Evolutionary conservation across 2,888 invertebrate species (phyloP), one percentile per base, ranked within the genome.

Genomic region (Synergus gifuensis): DNA sequence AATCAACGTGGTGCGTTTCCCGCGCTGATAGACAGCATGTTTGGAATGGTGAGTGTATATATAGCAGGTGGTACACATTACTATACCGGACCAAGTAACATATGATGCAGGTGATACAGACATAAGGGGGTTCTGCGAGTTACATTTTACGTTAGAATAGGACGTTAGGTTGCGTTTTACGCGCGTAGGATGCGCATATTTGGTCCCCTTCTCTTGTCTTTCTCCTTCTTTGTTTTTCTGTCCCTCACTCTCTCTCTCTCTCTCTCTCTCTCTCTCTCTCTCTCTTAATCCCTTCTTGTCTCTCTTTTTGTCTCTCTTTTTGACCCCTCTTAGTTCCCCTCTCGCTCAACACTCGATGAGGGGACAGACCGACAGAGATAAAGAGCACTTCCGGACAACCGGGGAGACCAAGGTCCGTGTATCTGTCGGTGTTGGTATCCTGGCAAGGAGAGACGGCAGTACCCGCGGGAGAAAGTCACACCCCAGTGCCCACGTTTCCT

Each of bases 321-420:
- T 79, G 80, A 81, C 79, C 58, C 78, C 58, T 81, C 78, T 77
- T 78, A 85, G 86, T 78, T 69, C 79, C 78, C 77, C 79, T 82
- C 82, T 79, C 80, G 76, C 80, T 81, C 78, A 79, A 79, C 80
- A 82, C 78, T 78, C 78, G 82, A 82, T 84, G 88, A 87, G 91
- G 91, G 91, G 91, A 91, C 91, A 92, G 88, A 89, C 92, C 89
- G 91, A 92, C 92, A 89, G 90, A 92, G 92, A 92, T 91, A 92
- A 91, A 92, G 90, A 91, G 89, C 90, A 89, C 90, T 92, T 92
- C 92, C 92, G 92, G 91, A 89, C 89, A 73, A 76, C 82, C 84
- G 86, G 87, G 86, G 87, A 88, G 86, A 88, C 88, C 87, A 88
- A 88, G 88, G 89, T 88, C 85, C 79, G 85, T 86, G 87, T 83